These are phyloP conservation scores for Melipona beecheii DNA, from an alignment of 2,888 invertebrate species.

Conservation along the genomic window DNA sequence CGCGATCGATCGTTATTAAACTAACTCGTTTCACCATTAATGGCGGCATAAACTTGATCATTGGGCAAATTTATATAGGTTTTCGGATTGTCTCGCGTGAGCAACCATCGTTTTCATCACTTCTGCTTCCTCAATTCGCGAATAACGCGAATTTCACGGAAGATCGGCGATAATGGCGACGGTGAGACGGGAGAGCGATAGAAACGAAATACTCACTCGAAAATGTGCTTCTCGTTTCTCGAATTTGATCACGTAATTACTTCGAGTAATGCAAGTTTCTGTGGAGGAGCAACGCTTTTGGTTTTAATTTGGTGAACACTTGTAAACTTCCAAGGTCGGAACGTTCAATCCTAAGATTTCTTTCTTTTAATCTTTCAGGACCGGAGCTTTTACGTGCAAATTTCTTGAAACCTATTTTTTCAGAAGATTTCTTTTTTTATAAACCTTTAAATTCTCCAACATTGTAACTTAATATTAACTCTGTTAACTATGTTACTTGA, in stretches of 20 bases:
- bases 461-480: neutral
- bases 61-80: conserved; percentile 38
- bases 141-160: conserved; percentile 41
- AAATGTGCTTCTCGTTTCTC: neutral
- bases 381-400: neutral
- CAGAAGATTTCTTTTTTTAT: neutral
- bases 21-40: conserved; percentile 36
- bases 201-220: conserved; percentile 22
- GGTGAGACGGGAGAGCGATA: conserved; percentile 40
- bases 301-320: neutral
- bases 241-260: neutral
- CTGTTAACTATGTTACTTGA: too few species aligned
- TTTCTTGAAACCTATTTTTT: neutral
- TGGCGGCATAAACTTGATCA: conserved; percentile 25
- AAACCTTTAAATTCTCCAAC: neutral
- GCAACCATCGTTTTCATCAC: conserved; percentile 26
- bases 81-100: conserved; percentile 47
- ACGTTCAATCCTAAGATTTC: neutral
- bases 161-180: conserved; percentile 59
- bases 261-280: neutral
- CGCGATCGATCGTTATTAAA: conserved; percentile 28
- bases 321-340: neutral
- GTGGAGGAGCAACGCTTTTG: neutral
- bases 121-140: conserved; percentile 26
- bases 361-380: too few species aligned